phyloP scores from a whole-genome alignment of 2,113 vertebrate species.

The Pseudois nayaur region DNA sequence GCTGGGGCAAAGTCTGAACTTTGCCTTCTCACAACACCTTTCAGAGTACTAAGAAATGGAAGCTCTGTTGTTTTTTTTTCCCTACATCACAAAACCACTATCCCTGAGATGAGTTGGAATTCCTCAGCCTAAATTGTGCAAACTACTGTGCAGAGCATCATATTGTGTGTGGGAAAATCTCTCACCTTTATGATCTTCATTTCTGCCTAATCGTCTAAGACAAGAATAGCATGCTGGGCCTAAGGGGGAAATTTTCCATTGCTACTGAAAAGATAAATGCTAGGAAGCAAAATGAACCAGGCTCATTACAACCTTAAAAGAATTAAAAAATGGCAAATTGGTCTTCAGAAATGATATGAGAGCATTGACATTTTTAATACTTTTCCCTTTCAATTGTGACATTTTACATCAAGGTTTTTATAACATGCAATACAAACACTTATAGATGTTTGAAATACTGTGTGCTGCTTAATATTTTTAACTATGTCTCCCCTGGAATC shows the following conservation, averaged over 20 bases:
- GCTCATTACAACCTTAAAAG: constrained; percentile 80
- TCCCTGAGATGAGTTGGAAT: constrained; percentile 56
- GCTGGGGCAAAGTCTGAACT: background rate
- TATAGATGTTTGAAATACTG: constrained; percentile 71
- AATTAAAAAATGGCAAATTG: constrained; percentile 78
- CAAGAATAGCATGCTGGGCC: constrained; percentile 80
- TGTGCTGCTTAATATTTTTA: constrained; percentile 69
- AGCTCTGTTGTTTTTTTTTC: constrained; percentile 33
- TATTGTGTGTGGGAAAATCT: constrained; percentile 74
- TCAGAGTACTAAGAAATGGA: background rate
- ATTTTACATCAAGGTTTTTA: constrained; percentile 72
- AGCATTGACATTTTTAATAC: constrained; percentile 78
- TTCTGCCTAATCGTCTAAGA: constrained; percentile 79
- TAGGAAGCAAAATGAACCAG: constrained; percentile 82
- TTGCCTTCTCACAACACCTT: background rate
- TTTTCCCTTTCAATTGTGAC: constrained; percentile 69
- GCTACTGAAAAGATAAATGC: constrained; percentile 81
- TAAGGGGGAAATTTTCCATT: constrained; percentile 83
- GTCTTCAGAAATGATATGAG: constrained; percentile 83
- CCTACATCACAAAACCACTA: constrained; percentile 7
- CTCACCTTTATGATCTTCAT: constrained; percentile 80
- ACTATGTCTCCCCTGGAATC: constrained; percentile 54
- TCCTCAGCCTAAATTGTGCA: constrained; percentile 47
- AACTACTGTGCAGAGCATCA: constrained; percentile 40
- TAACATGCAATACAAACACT: constrained; percentile 74